Evolutionary conservation across 1,140 invertebrate genomes (phyloP), one percentile per base, ranked within the genome.

Genomic region (Drosophila pallidifrons): DNA sequence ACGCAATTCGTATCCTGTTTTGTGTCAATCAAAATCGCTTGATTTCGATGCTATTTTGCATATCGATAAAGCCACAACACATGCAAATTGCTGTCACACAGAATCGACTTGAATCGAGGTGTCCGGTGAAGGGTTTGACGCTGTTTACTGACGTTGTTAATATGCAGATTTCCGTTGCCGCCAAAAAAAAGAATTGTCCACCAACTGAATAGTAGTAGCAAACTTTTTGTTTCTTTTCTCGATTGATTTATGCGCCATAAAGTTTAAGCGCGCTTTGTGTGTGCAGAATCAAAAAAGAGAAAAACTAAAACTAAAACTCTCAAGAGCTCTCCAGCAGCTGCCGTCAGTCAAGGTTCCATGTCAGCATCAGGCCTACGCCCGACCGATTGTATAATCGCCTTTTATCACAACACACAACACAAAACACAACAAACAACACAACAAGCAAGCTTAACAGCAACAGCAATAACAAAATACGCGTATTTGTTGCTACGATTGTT

Each of bases 1-100:
- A 88, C 73, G 83, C 80, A 80, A 79, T 68, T 72, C 74, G 74
- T 79, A 83, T 88, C 83, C 83, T 88, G 83, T 77, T 77, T 77
- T 57, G 46, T 80, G 73, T 80, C 83, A 87, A 87, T 87, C 82
- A 79, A 73, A 30, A 25, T 25, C 57, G 51, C 60, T 63, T 72
- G 49, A 78, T 79, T 78, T 68, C 43, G 32, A 30, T 6, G 6
- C 32, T 5, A 20, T 60, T 65, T 76, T 72, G 68, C 68, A 71
- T 59, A 65, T 11, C 66, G 54, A 69, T 49, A 32, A 58, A 51
- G 32, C 32, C 54, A 15, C 32, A 20, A 52, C n/a, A 52, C 6
- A 57, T 57, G 54, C 54, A 57, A 57, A 57, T 57, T 41, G 13
- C 54, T 41, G 54, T 35, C 35, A 43, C 41, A 13, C 20, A 25